phyloP scores from a whole-genome alignment of 2,888 invertebrate species.

The Apamea anceps region DNA sequence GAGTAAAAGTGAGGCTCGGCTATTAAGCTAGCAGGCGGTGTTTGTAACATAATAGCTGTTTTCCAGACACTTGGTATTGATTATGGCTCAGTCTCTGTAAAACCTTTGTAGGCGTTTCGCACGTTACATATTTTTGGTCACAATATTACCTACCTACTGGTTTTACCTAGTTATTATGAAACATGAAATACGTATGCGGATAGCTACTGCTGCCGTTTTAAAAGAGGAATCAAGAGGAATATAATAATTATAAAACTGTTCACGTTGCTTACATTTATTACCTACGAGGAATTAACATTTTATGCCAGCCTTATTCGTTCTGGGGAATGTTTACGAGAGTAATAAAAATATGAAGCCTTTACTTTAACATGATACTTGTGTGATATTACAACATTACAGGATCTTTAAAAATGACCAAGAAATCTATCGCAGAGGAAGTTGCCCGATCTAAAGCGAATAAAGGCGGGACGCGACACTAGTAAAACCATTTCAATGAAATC shows the following conservation, averaged over 20 bases:
- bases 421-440: background rate
- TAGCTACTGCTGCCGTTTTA: background rate
- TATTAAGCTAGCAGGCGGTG: background rate
- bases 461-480: too few relatives aligned
- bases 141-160: background rate
- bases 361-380: background rate
- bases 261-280: background rate
- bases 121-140: background rate
- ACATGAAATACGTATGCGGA: background rate
- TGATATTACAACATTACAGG: background rate
- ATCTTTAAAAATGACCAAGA: background rate
- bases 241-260: background rate
- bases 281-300: background rate
- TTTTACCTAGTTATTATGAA: background rate
- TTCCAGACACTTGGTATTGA: constrained; percentile 51
- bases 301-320: background rate
- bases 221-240: background rate
- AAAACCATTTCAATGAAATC: too few relatives aligned
- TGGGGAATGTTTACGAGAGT: background rate
- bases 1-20: background rate
- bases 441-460: background rate
- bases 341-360: background rate
- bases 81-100: constrained; percentile 18
- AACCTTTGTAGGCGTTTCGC: background rate
- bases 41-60: constrained; percentile 23